These are phyloP conservation scores for Myotis yumanensis DNA, from an alignment of 2,113 vertebrate genomes.

Conservation along the genomic window DNA sequence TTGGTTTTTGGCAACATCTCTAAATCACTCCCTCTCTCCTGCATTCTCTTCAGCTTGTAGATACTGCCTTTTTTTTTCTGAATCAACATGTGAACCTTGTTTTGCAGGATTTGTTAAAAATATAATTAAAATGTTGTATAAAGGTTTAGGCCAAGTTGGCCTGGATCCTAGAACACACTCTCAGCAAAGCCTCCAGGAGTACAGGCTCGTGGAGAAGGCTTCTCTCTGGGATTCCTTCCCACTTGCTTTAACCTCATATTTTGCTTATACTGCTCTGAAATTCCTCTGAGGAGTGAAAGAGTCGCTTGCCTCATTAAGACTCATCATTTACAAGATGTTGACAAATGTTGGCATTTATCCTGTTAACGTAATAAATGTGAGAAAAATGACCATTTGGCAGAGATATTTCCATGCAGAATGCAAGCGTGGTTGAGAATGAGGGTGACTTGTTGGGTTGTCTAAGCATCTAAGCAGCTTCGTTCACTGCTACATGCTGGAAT, in stretches of 20 bases:
- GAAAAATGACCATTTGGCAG: constrained; percentile 88
- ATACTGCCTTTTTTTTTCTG: constrained; percentile 59
- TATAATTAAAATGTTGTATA: constrained; percentile 84
- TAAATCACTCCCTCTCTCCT: constrained; percentile 41
- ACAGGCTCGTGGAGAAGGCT: constrained; percentile 79
- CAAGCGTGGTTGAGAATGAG: constrained; percentile 58
- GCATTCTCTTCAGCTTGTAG: constrained; percentile 55
- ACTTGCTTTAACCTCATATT: constrained; percentile 86
- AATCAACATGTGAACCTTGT: constrained; percentile 79
- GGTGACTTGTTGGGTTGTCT: constrained; percentile 61
- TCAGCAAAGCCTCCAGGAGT: constrained; percentile 85
- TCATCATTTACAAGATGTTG: constrained; percentile 90
- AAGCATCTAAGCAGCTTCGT: constrained; percentile 43
- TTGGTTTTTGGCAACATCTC: constrained; percentile 47
- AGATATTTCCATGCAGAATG: constrained; percentile 78
- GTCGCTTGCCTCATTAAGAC: constrained; percentile 88
- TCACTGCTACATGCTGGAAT: constrained; percentile 62
- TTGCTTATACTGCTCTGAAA: constrained; percentile 86
- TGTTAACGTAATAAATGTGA: constrained; percentile 89
- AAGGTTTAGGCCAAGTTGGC: constrained; percentile 84
- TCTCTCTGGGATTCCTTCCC: constrained; percentile 81
- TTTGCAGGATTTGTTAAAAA: constrained; percentile 86
- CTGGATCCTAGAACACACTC: constrained; percentile 84
- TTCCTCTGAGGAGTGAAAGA: constrained; percentile 86
- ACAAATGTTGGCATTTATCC: constrained; percentile 89